These are phyloP conservation scores for Fabriciana adippe DNA, from an alignment of 2,888 invertebrate species.

Conservation along the genomic window DNA sequence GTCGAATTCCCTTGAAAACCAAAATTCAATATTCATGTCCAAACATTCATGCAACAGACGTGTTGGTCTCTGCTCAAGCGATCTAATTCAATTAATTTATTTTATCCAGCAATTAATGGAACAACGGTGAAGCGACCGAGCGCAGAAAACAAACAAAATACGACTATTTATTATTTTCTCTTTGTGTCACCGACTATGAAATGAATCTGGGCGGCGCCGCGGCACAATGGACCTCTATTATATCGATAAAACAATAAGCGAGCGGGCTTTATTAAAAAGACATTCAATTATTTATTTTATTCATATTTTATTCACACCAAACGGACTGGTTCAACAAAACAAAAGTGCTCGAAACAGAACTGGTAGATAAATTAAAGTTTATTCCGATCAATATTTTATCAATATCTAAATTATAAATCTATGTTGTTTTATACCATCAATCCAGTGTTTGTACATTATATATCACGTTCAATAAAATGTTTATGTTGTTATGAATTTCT, in stretches of 20 bases:
- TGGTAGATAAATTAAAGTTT: constrained; percentile 42
- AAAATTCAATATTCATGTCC: constrained; percentile 60
- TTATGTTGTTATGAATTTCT: too few relatives aligned
- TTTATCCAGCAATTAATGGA: constrained; percentile 71
- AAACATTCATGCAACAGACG: constrained; percentile 68
- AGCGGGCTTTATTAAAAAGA: constrained; percentile 79
- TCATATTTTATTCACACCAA: constrained; percentile 74
- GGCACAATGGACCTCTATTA: constrained; percentile 71
- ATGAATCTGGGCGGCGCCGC: constrained; percentile 67
- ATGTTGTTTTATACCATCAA: neutral
- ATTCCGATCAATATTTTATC: constrained; percentile 12
- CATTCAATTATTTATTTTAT: constrained; percentile 81
- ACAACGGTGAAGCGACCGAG: constrained; percentile 75
- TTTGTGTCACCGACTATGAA: constrained; percentile 63
- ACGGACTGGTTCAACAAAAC: constrained; percentile 51
- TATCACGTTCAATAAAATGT: too few relatives aligned
- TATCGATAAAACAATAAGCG: constrained; percentile 74
- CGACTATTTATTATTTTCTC: constrained; percentile 79
- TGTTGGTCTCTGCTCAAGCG: constrained; percentile 67
- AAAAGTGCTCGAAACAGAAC: constrained; percentile 66
- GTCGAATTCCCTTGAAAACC: constrained; percentile 57
- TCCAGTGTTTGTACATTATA: neutral
- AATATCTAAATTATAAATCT: neutral
- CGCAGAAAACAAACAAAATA: constrained; percentile 75
- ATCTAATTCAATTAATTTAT: constrained; percentile 79